A percentile compares a stretch with the other conserved stretches of the same genome.
These are phyloP conservation scores for Ptychobarbus kaznakovi DNA, from an alignment of 2,797 vertebrate species.

Conservation along the genomic window DNA sequence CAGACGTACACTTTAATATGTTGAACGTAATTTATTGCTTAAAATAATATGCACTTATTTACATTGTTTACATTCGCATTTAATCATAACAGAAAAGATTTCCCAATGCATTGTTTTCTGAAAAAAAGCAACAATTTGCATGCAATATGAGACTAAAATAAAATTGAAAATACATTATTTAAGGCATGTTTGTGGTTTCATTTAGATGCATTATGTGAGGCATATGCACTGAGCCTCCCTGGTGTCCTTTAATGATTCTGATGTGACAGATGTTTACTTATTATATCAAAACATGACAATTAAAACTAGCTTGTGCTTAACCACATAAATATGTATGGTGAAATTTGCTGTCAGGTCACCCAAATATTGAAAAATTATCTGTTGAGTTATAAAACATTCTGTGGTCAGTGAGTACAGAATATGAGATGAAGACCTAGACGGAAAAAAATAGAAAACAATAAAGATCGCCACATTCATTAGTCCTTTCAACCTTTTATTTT, in stretches of 20 bases:
- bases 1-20: not conserved
- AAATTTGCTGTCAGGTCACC: slow-evolving; percentile 23
- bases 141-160: slow-evolving; percentile 3
- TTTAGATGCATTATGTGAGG: slow-evolving; percentile 54
- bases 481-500: slow-evolving; percentile 11
- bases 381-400: not conserved
- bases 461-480: not conserved
- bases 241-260: slow-evolving; percentile 69
- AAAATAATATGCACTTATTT: not conserved
- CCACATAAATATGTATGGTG: not conserved
- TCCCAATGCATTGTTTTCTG: not conserved
- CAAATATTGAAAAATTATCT: slow-evolving; percentile 19
- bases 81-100: not conserved
- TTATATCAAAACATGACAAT: slow-evolving; percentile 66
- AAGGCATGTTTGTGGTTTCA: slow-evolving; percentile 33
- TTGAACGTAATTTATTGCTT: slow-evolving; percentile 27
- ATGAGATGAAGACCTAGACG: not conserved
- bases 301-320: slow-evolving; percentile 44
- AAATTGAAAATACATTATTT: slow-evolving; percentile 27
- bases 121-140: not conserved
- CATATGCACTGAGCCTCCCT: slow-evolving; percentile 69
- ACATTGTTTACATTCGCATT: not conserved
- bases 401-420: not conserved
- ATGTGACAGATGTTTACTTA: slow-evolving; percentile 71
- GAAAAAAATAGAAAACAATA: not conserved